phyloP scores from a whole-genome alignment of 2,797 vertebrate genomes.

The Nyctalus aviator region DNA sequence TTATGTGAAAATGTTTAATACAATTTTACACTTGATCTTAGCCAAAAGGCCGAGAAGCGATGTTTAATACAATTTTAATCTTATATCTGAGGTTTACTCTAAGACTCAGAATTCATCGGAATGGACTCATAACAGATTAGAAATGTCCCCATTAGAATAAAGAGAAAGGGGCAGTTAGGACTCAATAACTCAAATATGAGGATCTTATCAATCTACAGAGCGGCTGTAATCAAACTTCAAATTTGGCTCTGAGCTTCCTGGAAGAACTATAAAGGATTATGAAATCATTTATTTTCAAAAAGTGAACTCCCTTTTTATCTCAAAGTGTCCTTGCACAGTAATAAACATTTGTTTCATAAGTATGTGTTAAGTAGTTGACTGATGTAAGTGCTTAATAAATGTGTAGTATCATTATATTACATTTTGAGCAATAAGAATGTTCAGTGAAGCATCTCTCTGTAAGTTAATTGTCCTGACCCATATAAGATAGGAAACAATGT shows the following conservation, averaged over 20 bases:
- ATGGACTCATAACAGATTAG: background rate
- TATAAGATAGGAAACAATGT: background rate
- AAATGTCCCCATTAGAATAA: background rate
- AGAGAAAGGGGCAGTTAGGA: background rate
- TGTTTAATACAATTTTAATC: background rate
- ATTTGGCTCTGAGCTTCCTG: background rate
- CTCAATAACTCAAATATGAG: background rate
- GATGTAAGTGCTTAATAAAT: background rate
- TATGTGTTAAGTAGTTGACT: background rate
- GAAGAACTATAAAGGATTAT: background rate
- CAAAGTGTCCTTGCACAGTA: background rate
- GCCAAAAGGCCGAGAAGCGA: no score
- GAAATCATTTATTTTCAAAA: background rate
- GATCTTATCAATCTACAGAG: background rate
- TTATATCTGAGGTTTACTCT: background rate
- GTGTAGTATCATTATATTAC: background rate
- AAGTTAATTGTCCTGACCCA: background rate
- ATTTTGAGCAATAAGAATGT: background rate
- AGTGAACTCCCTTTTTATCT: background rate
- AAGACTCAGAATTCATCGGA: background rate
- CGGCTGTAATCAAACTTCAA: background rate
- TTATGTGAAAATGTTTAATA: conserved; percentile 10
- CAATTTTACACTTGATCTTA: no score
- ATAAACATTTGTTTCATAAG: background rate
- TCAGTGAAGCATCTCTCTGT: background rate